Evolutionary conservation across 64 coral and sea anemone genomes (phyloP), one percentile per base, ranked within the genome.

Genomic region (Stichodactyla mertensii): DNA sequence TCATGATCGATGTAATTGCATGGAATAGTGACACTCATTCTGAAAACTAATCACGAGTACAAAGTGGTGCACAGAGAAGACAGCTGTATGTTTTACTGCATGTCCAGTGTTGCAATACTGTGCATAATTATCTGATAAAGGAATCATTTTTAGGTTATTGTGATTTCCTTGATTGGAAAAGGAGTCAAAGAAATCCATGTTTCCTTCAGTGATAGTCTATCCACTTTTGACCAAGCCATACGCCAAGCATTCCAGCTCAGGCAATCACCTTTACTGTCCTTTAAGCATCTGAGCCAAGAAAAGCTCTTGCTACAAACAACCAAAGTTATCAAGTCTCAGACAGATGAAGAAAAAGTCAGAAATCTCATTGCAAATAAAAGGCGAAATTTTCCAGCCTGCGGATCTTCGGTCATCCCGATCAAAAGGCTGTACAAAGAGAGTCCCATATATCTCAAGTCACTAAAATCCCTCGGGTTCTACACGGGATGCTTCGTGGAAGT

Each of bases 401-500:
- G 87, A 18, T 54, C 82, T 51, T 66, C 70, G 20, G 77, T 61
- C 12, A 52, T 89, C 16, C 57, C 61, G 77, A 55, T 89, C 24
- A 77, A 84, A 58, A 52, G 77, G 6, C 71, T 89, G 88, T 89
- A 89, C 62, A 84, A 84, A 23, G 88, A 89, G 12, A 84, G 88
- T 4, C 84, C 82, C 0, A 5, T 84, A 55, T 89, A 77, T 23
- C 82, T 84, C 61, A 89, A 89, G 84, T 77, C 88, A 19, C 81
- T 89, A 77, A 64, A 83, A 31, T 83, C 23, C 52, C 27, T 77
- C 1, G 88, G 82, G 16, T 89, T 89, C 52, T 20, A 16, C 5
- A 51, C 88, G 22, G 88, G 88, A 84, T 58, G 64, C 4, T 84
- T 89, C 0, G 88, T 84, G n/a, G 88, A 89, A 55, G 88, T 89